These are phyloP conservation scores for Hormiphora californensis DNA, from an alignment of 37 sponge, comb jelly and placozoan species.

Conservation along the genomic window DNA sequence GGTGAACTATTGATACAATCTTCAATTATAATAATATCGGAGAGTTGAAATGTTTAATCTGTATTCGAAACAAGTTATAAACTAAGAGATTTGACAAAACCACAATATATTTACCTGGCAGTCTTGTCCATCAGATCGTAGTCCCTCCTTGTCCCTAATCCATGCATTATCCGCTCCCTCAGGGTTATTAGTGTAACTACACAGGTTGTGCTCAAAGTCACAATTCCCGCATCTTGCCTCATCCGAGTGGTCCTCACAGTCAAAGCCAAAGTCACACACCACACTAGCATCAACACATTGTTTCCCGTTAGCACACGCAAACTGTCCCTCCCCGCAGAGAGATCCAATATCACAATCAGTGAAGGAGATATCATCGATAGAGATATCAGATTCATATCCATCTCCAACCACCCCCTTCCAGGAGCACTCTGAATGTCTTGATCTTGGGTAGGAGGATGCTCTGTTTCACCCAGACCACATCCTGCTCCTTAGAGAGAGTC, in stretches of 20 bases:
- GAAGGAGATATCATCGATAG: slow-evolving; percentile 37
- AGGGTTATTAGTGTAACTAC: neutral
- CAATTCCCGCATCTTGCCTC: slow-evolving; percentile 28
- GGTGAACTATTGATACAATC: too few relatives aligned
- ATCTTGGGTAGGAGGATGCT: neutral
- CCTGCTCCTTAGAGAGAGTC: slow-evolving; percentile 14
- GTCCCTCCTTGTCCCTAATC: neutral
- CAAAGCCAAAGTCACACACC: slow-evolving; percentile 38
- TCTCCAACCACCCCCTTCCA: slow-evolving; percentile 28
- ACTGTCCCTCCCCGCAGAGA: neutral
- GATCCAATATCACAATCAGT: neutral
- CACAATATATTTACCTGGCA: too few relatives aligned
- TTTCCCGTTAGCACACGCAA: neutral
- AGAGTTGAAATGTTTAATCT: too few relatives aligned
- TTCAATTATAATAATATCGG: too few relatives aligned
- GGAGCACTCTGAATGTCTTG: slow-evolving; percentile 5
- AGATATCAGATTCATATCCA: slow-evolving; percentile 34
- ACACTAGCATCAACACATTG: neutral
- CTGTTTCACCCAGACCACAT: slow-evolving; percentile 18
- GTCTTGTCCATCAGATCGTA: neutral
- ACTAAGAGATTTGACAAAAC: too few relatives aligned
- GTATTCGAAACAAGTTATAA: too few relatives aligned
- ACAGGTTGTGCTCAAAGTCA: neutral
- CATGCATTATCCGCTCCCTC: neutral
- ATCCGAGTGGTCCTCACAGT: slow-evolving; percentile 4